These are phyloP conservation scores for Mellilla xanthometata DNA, from an alignment of 2,888 invertebrate genomes.

Conservation along the genomic window DNA sequence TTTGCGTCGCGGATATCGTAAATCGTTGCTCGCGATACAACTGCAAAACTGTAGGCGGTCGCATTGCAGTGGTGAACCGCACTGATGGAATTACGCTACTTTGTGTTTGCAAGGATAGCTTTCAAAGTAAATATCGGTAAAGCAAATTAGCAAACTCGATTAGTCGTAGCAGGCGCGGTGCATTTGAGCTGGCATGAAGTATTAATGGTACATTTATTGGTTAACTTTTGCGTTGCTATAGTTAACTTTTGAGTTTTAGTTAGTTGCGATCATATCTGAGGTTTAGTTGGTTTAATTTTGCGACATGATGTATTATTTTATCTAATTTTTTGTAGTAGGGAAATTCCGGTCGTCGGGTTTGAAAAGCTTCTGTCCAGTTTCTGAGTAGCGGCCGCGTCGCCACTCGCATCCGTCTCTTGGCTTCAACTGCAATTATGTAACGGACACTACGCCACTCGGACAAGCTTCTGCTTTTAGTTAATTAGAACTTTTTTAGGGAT, in stretches of 20 bases:
- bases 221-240: too few species aligned
- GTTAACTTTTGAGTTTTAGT: too few species aligned
- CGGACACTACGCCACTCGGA: constrained; percentile 38
- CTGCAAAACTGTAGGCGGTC: constrained; percentile 27
- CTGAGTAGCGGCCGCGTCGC: constrained; percentile 28
- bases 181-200: neutral
- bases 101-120: constrained; percentile 14
- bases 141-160: constrained; percentile 14
- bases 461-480: constrained; percentile 35
- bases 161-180: constrained; percentile 10
- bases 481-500: constrained; percentile 29
- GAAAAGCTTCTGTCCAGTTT: constrained; percentile 11
- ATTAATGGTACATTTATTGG: too few species aligned
- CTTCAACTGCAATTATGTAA: constrained; percentile 64
- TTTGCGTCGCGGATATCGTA: constrained; percentile 22
- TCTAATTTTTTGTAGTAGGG: too few species aligned
- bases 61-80: constrained; percentile 28
- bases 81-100: constrained; percentile 16
- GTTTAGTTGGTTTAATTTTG: too few species aligned
- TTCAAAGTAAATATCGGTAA: constrained; percentile 17
- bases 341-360: too few species aligned
- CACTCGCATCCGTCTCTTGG: constrained; percentile 47
- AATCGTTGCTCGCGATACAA: constrained; percentile 21
- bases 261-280: too few species aligned
- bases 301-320: neutral